A percentile compares a stretch with the other conserved stretches of the same genome.
These are phyloP conservation scores for Mechanitis messenoides DNA, from an alignment of 2,888 invertebrate genomes.

Conservation along the genomic window DNA sequence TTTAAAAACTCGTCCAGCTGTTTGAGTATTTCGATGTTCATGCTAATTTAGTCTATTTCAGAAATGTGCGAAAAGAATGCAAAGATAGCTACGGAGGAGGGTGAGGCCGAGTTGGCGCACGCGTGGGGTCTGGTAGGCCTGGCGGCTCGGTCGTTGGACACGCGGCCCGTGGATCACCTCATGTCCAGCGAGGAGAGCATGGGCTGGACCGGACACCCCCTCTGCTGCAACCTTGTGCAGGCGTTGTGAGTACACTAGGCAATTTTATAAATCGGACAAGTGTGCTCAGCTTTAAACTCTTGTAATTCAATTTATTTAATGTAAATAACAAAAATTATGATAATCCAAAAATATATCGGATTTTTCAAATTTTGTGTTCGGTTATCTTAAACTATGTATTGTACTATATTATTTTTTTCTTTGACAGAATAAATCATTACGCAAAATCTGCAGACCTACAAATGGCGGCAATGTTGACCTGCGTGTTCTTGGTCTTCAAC, in stretches of 20 bases:
- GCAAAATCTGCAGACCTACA: constrained; percentile 90
- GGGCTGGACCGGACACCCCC: constrained; percentile 89
- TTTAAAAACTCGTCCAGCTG: no score
- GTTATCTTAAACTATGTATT: not conserved
- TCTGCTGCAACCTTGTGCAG: constrained; percentile 89
- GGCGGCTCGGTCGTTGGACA: constrained; percentile 73
- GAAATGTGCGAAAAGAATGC: constrained; percentile 90
- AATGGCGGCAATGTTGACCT: constrained; percentile 95
- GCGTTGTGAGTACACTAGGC: constrained; percentile 80
- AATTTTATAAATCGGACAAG: not conserved
- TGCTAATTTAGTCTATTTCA: constrained; percentile 17
- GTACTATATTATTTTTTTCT: constrained; percentile 22
- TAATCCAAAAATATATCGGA: not conserved
- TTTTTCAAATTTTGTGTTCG: no score
- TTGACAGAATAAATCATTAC: constrained; percentile 84
- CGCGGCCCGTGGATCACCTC: constrained; percentile 52
- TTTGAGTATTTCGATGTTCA: no score
- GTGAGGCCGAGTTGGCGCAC: constrained; percentile 88
- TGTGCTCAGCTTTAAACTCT: no score
- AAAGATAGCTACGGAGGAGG: constrained; percentile 83
- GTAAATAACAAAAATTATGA: not conserved
- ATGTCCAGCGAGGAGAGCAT: constrained; percentile 80
- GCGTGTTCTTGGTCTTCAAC: constrained; percentile 86
- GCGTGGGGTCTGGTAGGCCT: constrained; percentile 91
- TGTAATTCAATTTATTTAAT: no score